Conservation (phyloP, 2,888 invertebrate species). For the Acanthosepion pharaonis region DNA sequence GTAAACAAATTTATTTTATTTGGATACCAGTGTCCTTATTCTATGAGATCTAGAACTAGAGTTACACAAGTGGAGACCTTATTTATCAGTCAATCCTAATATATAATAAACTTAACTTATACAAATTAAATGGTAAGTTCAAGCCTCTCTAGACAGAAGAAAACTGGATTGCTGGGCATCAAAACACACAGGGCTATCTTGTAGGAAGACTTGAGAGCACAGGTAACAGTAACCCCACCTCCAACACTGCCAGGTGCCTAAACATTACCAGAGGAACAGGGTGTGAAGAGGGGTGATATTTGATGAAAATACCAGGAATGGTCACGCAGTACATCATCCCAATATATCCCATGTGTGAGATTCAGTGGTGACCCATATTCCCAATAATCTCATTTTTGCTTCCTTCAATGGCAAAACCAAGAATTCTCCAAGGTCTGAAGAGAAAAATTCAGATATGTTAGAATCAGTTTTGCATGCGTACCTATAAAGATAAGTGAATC, state of each 20-base stretch:
- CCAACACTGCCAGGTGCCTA: neutral
- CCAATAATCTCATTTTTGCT: neutral
- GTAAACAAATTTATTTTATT: too few species aligned
- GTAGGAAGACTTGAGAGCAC: neutral
- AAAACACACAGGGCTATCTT: neutral
- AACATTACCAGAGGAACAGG: neutral
- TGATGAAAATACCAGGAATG: neutral
- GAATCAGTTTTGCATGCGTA: neutral
- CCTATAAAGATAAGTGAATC: neutral
- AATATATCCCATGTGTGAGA: conserved; percentile 22
- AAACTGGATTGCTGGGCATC: neutral
- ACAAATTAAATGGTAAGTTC: neutral
- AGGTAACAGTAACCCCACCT: neutral
- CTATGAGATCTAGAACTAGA: too few species aligned
- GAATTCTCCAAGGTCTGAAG: neutral
- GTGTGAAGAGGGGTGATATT: neutral
- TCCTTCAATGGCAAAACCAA: neutral
- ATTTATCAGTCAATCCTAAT: too few species aligned
- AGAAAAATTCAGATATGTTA: neutral
- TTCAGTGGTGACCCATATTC: neutral
- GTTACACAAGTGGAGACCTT: too few species aligned
- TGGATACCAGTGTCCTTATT: too few species aligned
- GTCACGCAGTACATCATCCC: conserved; percentile 33
- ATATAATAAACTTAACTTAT: too few species aligned
- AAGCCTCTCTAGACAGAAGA: neutral